A percentile compares a stretch with the other conserved stretches of the same genome.
These are phyloP conservation scores for Papilio dardanus DNA, from an alignment of 1,140 invertebrate species.

Conservation along the genomic window DNA sequence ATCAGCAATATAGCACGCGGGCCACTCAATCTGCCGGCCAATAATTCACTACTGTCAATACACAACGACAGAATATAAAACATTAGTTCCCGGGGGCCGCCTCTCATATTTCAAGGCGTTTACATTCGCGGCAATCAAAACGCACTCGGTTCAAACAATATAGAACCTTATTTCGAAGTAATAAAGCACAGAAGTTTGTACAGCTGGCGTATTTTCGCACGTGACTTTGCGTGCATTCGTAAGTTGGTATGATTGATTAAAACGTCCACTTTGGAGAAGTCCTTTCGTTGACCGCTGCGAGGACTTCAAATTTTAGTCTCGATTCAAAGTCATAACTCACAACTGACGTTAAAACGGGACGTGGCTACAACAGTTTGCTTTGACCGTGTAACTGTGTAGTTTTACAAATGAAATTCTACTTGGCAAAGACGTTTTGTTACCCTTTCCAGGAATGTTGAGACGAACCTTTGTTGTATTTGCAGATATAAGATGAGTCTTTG, in stretches of 20 bases:
- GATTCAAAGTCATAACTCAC: constrained; percentile 16
- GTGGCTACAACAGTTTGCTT: constrained; percentile 16
- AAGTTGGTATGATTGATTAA: constrained; percentile 24
- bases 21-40: constrained; percentile 54
- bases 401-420: constrained; percentile 22
- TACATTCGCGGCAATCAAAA: constrained; percentile 30
- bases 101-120: constrained; percentile 63
- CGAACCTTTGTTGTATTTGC: background rate
- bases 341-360: constrained; percentile 7
- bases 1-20: constrained; percentile 31
- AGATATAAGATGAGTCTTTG: background rate
- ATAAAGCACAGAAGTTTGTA: background rate
- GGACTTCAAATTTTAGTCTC: constrained; percentile 24
- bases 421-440: background rate
- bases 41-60: constrained; percentile 67
- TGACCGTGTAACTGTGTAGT: background rate
- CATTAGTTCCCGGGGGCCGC: constrained; percentile 53
- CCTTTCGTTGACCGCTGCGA: constrained; percentile 21
- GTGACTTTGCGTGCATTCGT: constrained; percentile 23
- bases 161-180: background rate
- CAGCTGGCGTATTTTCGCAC: background rate
- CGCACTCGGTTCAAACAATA: constrained; percentile 17
- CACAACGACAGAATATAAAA: constrained; percentile 64
- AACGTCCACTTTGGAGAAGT: constrained; percentile 22
- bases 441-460: background rate